Base-by-base conservation (phyloP, 2,113 vertebrate genomes). In the Callospermophilus lateralis region DNA sequence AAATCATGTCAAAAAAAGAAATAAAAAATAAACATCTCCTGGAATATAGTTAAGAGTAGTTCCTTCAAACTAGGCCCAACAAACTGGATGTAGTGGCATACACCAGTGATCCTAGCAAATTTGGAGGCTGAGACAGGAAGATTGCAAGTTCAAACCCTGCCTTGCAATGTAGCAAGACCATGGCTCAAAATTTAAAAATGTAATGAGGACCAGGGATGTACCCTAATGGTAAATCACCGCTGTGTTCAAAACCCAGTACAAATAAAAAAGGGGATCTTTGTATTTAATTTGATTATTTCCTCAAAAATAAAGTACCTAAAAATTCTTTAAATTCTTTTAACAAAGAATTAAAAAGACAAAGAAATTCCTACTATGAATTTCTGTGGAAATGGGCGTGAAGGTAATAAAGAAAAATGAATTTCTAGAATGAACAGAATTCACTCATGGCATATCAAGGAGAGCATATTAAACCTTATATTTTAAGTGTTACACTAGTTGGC, bases 391-490 rank as follows among this genome's bases (percentile, higher is more conserved):
- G 58, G 17, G 3, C 67, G 1, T 92, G 17, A 86, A 39, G 22
- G 85, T 30, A 79, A 88, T 70, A 16, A 92, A 13, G 55, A 13
- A 85, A 55, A 93, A 90, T 70, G 55, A 86, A 79, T 85, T 76
- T 72, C 48, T 70, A 80, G 51, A 34, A 58, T 37, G n/a, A 90
- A 87, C 34, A 96, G 42, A 84, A 94, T 19, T 19, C 55, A 22
- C 24, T 76, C 12, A n/a, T 28, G 2, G 39, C 34, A 55, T 63
- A 48, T 74, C 42, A 34, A 61, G 3, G 15, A 83, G 10, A 96
- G 1, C 10, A 70, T 81, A 94, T 84, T 95, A 67, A 70, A 83
- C 53, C 15, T 61, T 86, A 94, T 87, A 93, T 89, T 96, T 90
- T 86, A 73, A 77, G 16, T 80, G 48, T 88, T 61, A 81, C 12